phyloP scores from a whole-genome alignment of 2,797 vertebrate genomes.

The Megalops cyprinoides region DNA sequence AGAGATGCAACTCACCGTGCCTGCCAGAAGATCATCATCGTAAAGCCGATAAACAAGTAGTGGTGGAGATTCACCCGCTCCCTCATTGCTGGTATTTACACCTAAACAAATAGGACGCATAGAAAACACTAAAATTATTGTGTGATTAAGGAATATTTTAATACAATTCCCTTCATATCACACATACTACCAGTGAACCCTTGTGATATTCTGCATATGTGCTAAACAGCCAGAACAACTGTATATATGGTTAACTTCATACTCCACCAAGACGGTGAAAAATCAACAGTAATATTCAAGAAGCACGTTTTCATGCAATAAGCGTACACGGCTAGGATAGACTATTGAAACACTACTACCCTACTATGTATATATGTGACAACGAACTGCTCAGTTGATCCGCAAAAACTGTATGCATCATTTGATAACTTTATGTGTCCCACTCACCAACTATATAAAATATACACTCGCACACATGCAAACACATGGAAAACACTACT shows the following conservation, averaged over 20 bases:
- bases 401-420: not conserved
- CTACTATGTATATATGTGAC: slow-evolving; percentile 55
- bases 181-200: not conserved
- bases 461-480: not conserved
- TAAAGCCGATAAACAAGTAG: slow-evolving; percentile 73
- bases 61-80: slow-evolving; percentile 68
- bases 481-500: too few relatives aligned
- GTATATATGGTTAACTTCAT: slow-evolving; percentile 16
- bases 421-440: not conserved
- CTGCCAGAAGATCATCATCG: slow-evolving; percentile 65
- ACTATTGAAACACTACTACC: slow-evolving; percentile 59
- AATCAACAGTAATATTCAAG: slow-evolving; percentile 37
- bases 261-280: not conserved
- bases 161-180: not conserved
- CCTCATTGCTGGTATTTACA: slow-evolving; percentile 78
- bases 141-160: not conserved
- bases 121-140: slow-evolving; percentile 14
- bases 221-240: not conserved
- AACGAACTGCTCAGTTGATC: slow-evolving; percentile 33
- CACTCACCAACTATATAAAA: not conserved
- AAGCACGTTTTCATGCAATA: slow-evolving; percentile 48
- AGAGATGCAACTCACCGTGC: slow-evolving; percentile 64
- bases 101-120: slow-evolving; percentile 53
- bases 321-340: slow-evolving; percentile 57
- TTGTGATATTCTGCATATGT: not conserved